Evolutionary conservation across 2,888 invertebrate species (phyloP).

Genomic region (Cosmorhoe ocellata): DNA sequence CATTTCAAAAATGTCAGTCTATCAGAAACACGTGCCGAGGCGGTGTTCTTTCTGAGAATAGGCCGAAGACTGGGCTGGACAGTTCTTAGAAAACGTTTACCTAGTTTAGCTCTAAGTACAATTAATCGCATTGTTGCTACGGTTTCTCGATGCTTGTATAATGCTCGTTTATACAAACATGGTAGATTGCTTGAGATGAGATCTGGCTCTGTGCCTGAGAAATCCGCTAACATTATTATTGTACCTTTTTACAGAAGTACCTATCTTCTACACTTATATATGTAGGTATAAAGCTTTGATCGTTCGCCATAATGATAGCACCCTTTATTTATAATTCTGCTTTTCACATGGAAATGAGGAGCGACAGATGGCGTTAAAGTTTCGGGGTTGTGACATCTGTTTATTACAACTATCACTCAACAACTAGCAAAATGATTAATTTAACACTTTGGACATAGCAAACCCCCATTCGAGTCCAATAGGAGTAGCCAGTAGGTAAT

Average conservation of each 20-base stretch:
- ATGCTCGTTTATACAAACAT: background rate
- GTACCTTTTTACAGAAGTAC: no score
- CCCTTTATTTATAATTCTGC: background rate
- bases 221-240: no score
- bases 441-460: background rate
- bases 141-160: slow-evolving; percentile 11
- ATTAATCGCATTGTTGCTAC: slow-evolving; percentile 22
- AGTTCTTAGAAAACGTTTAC: slow-evolving; percentile 32
- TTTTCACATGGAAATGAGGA: slow-evolving; percentile 17
- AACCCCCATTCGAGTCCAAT: no score
- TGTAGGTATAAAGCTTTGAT: background rate
- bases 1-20: background rate
- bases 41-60: slow-evolving; percentile 36
- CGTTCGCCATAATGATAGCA: background rate
- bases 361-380: slow-evolving; percentile 22
- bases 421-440: slow-evolving; percentile 9
- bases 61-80: slow-evolving; percentile 23
- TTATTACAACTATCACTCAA: slow-evolving; percentile 7
- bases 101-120: no score
- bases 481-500: no score
- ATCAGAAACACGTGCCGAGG: slow-evolving; percentile 29
- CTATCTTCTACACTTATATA: no score
- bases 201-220: no score
- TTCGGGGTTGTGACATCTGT: slow-evolving; percentile 22
- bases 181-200: no score